Percentiles rank a stretch among this genome's conserved stretches.
Conservation (phyloP, 2,888 invertebrate genomes). For the Megamerina dolium region DNA sequence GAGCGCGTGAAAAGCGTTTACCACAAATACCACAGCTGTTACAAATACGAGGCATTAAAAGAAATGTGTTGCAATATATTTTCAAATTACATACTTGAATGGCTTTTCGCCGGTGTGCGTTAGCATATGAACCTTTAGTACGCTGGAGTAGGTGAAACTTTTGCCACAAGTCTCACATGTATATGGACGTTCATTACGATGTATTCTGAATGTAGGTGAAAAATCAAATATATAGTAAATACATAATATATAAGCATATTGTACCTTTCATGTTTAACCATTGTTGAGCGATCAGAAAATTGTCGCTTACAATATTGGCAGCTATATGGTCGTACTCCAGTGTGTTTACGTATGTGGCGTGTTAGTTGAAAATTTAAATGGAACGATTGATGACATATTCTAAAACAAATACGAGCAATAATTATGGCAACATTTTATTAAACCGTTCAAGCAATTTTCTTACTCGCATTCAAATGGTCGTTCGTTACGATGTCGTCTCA, state of each 20-base stretch:
- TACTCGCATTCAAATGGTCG: constrained; percentile 47
- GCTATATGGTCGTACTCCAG: constrained; percentile 43
- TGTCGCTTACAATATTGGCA: constrained; percentile 43
- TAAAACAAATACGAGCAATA: too few species aligned
- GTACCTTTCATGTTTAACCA: constrained; percentile 47
- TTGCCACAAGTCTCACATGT: constrained; percentile 44
- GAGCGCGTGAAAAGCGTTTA: constrained; percentile 41
- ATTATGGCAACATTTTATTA: too few species aligned
- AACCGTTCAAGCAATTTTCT: constrained; percentile 14
- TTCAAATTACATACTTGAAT: constrained; percentile 27
- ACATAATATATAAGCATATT: too few species aligned
- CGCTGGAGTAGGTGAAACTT: constrained; percentile 45
- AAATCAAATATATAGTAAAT: background rate
- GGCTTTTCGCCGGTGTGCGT: constrained; percentile 49
- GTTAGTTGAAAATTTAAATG: constrained; percentile 46
- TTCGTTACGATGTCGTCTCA: constrained; percentile 45
- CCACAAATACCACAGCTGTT: constrained; percentile 41
- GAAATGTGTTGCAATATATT: background rate
- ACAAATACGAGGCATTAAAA: background rate
- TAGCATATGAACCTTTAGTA: constrained; percentile 42
- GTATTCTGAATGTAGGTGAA: constrained; percentile 31
- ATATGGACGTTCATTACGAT: constrained; percentile 46
- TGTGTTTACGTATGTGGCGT: constrained; percentile 47
- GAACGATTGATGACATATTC: constrained; percentile 44
- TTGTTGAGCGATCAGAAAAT: constrained; percentile 46